Evolutionary conservation across 2,888 invertebrate species (phyloP), one percentile per base, ranked within the genome.

Genomic region (Falcaria lacertinaria): DNA sequence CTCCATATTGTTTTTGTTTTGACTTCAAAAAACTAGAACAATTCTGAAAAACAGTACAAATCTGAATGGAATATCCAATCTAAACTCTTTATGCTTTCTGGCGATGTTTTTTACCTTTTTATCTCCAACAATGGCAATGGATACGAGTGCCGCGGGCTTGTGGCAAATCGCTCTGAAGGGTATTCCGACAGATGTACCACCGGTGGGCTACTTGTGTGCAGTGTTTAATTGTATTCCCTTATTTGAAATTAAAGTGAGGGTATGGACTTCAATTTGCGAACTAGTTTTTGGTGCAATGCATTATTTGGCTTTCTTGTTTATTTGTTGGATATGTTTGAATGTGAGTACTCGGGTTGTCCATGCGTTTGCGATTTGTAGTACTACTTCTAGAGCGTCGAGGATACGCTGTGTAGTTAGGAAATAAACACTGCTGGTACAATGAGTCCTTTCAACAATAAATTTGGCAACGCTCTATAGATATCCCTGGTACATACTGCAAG

Each of bases 41-140:
- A 6, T 19, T 19, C 4, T 3, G 19, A 3, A n/a, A n/a, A n/a
- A n/a, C n/a, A n/a, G n/a, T n/a, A n/a, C 22, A 22, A 28, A 11
- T 11, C 28, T 3, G 1, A 43, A 43, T 42, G 42, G 45, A 25
- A 32, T 41, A 19, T 40, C 43, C 22, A 11, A 38, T 39, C 42
- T 39, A 42, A 32, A 34, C 34, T 44, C 25, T 40, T 28, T 28
- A 22, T 28, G 28, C 7, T 28, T 7, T 28, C 7, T 28, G 39
- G 32, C 43, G 50, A 49, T 53, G 52, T 60, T 67, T 64, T 78
- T 77, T 73, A 81, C 80, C 79, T 80, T 83, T 80, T 80, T 79
- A 78, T 77, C 78, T 75, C 55, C 64, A 59, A 81, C 81, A 81
- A 82, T 79, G 68, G 78, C 73, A 73, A 77, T 82, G 77, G 77